Conservation (phyloP, 1,140 invertebrate species). For the Leucophenga varia region DNA sequence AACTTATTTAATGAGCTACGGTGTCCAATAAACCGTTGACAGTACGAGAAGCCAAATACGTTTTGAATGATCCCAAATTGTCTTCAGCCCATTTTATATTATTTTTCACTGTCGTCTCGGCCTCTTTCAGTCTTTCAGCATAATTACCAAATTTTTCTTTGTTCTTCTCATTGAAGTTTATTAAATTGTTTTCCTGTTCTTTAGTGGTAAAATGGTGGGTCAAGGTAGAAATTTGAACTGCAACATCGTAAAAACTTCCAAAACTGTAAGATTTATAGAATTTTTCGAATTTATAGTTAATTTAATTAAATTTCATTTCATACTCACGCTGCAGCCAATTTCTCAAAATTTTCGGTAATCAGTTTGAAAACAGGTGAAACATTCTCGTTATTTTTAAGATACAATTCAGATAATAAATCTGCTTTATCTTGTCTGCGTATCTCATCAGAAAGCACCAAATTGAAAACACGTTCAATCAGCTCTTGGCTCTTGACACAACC, state of each 20-base stretch:
- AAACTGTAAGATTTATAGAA: slow-evolving; percentile 28
- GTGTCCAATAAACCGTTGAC: slow-evolving; percentile 27
- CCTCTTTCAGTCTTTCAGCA: slow-evolving; percentile 4
- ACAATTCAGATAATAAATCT: slow-evolving; percentile 49
- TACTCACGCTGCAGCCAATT: slow-evolving; percentile 29
- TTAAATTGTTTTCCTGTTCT: slow-evolving; percentile 44
- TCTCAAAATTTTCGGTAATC: slow-evolving; percentile 20
- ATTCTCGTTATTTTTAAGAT: slow-evolving; percentile 48
- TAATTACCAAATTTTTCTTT: slow-evolving; percentile 23
- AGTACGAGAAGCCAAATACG: slow-evolving; percentile 25
- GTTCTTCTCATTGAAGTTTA: slow-evolving; percentile 20
- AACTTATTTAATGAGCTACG: no score
- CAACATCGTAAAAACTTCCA: slow-evolving; percentile 49
- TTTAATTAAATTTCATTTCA: not conserved
- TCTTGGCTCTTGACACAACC: slow-evolving; percentile 51
- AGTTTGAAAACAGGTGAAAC: slow-evolving; percentile 34
- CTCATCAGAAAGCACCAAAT: slow-evolving; percentile 11
- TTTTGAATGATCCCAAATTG: slow-evolving; percentile 25
- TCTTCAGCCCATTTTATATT: slow-evolving; percentile 30
- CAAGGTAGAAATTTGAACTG: slow-evolving; percentile 52
- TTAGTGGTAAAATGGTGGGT: slow-evolving; percentile 56
- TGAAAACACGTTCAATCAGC: slow-evolving; percentile 18
- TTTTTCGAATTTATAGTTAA: slow-evolving; percentile 1
- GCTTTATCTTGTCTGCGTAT: slow-evolving; percentile 19
- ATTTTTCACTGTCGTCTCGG: slow-evolving; percentile 17